A percentile compares a stretch with the other conserved stretches of the same genome.
Evolutionary conservation across 2,888 invertebrate genomes (phyloP).

Genomic region (Macrostomum cliftonense): DNA sequence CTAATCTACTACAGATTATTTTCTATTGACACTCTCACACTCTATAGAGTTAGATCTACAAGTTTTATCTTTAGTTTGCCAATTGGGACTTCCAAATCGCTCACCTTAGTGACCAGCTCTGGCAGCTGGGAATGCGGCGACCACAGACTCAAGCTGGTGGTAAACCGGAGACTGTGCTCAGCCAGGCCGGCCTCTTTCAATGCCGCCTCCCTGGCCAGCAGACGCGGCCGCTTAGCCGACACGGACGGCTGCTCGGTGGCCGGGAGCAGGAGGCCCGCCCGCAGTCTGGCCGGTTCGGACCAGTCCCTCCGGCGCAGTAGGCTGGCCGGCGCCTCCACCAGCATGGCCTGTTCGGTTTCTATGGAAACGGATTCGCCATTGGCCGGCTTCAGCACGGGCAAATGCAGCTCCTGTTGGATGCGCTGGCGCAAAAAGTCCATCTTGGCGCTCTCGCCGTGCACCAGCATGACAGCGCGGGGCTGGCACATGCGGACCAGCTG

Average conservation of each 20-base stretch:
- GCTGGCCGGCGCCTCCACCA: slow-evolving; percentile 47
- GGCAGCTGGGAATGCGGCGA: too few relatives aligned
- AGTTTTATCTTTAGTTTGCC: too few relatives aligned
- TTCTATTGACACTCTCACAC: too few relatives aligned
- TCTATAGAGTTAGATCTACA: too few relatives aligned
- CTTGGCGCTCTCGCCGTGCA: slow-evolving; percentile 91
- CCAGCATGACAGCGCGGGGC: slow-evolving; percentile 82
- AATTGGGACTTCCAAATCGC: too few relatives aligned
- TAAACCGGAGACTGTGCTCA: slow-evolving; percentile 55
- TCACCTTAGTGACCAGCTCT: too few relatives aligned
- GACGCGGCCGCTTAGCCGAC: slow-evolving; percentile 46
- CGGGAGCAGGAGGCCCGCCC: too few relatives aligned
- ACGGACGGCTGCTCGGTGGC: too few relatives aligned
- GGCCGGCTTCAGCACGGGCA: slow-evolving; percentile 82
- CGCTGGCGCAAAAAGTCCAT: slow-evolving; percentile 92
- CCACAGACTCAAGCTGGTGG: slow-evolving; percentile 54
- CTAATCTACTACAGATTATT: too few relatives aligned
- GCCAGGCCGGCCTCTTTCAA: slow-evolving; percentile 63
- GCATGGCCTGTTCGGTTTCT: slow-evolving; percentile 63
- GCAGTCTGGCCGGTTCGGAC: too few relatives aligned
- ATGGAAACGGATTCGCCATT: slow-evolving; percentile 90
- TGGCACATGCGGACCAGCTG: slow-evolving; percentile 91
- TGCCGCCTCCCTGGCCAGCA: slow-evolving; percentile 71
- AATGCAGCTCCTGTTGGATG: slow-evolving; percentile 55
- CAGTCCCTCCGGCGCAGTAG: slow-evolving; percentile 47